Conservation (phyloP, 1,140 invertebrate genomes). For the Parapsyche elsis region DNA sequence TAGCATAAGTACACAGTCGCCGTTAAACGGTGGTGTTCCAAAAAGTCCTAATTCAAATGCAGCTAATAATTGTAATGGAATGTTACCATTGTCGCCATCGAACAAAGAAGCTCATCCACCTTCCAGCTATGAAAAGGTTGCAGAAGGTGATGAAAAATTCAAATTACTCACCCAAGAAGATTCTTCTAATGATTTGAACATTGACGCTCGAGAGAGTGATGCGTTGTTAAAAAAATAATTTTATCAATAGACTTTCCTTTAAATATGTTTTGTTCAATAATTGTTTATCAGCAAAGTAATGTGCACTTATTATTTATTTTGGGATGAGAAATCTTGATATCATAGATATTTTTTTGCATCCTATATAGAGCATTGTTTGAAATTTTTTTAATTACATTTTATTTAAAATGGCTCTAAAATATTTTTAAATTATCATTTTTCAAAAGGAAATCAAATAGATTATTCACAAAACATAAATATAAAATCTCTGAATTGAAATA, state of each 20-base stretch:
- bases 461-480: too few relatives aligned
- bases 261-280: neutral
- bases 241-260: neutral
- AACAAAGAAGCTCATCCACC: conserved; percentile 18
- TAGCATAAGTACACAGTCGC: neutral
- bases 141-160: neutral
- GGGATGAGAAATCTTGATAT: too few relatives aligned
- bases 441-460: too few relatives aligned
- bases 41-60: conserved; percentile 50
- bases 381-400: neutral
- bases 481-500: too few relatives aligned
- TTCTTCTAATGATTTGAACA: conserved; percentile 42
- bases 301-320: neutral
- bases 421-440: too few relatives aligned
- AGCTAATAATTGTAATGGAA: conserved; percentile 41
- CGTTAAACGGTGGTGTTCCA: neutral
- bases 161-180: conserved; percentile 49
- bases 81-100: conserved; percentile 25
- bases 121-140: neutral
- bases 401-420: neutral
- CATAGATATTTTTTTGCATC: too few relatives aligned
- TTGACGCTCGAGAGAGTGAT: conserved; percentile 53
- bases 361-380: neutral
- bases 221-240: conserved; percentile 51
- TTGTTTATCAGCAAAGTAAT: neutral